Evolutionary conservation across 2,888 invertebrate genomes (phyloP).

Genomic region (Nomada fabriciana): DNA sequence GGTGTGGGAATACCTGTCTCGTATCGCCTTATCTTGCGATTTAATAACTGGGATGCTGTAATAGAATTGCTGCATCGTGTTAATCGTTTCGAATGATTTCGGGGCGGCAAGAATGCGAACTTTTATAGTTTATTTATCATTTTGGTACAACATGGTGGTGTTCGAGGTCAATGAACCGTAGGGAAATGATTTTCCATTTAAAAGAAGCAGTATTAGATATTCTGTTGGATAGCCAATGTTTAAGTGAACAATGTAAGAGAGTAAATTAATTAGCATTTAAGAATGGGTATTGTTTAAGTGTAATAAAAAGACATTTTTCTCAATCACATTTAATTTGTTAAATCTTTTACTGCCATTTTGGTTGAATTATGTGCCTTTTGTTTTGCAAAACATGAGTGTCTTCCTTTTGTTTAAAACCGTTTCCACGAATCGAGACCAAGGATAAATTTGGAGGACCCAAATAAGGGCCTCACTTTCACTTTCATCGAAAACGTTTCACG

Average conservation of each 20-base stretch:
- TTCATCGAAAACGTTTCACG: too few relatives aligned
- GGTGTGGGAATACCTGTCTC: not conserved
- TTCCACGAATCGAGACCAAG: too few relatives aligned
- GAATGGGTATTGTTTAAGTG: too few relatives aligned
- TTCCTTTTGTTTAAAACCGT: too few relatives aligned
- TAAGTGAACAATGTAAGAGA: slow-evolving; percentile 2
- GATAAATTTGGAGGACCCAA: too few relatives aligned
- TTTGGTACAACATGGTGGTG: not conserved
- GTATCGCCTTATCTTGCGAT: not conserved
- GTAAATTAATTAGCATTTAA: slow-evolving; percentile 3
- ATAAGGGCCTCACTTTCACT: too few relatives aligned
- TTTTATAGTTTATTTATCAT: not conserved
- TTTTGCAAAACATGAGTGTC: too few relatives aligned
- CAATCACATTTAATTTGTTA: not conserved
- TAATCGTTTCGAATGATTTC: not conserved
- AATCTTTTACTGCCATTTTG: not conserved
- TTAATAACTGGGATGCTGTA: not conserved
- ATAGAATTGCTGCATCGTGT: not conserved
- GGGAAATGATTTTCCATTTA: not conserved
- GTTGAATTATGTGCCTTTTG: not conserved
- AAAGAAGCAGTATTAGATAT: slow-evolving; percentile 21
- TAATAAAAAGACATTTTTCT: not conserved
- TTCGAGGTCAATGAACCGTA: not conserved
- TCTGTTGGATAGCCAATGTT: slow-evolving; percentile 5
- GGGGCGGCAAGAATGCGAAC: not conserved